A percentile compares a stretch with the other conserved stretches of the same genome.
phyloP scores from a whole-genome alignment of 2,888 invertebrate species.

The Coronaproctus castanopsis region DNA sequence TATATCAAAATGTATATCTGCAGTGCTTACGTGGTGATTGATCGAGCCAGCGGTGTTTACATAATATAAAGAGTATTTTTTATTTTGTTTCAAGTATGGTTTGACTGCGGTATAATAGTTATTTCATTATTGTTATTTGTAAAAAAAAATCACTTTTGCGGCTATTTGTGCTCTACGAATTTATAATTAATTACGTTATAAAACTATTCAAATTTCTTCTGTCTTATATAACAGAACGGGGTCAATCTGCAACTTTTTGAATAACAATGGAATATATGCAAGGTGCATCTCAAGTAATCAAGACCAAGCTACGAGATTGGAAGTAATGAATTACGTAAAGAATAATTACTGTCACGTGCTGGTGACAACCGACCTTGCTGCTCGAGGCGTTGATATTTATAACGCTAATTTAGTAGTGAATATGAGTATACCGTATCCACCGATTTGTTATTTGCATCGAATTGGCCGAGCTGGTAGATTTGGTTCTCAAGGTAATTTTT shows the following conservation, averaged over 20 bases:
- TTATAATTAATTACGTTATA: too few species aligned
- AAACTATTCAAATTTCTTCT: too few species aligned
- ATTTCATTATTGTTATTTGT: too few species aligned
- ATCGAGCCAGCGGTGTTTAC: too few species aligned
- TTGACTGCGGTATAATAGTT: too few species aligned
- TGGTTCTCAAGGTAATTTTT: conserved; percentile 65
- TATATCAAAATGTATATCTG: too few species aligned
- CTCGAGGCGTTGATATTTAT: conserved; percentile 84
- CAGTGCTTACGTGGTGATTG: too few species aligned
- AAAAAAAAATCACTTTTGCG: too few species aligned
- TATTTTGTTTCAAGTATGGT: too few species aligned
- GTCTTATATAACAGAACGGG: neutral
- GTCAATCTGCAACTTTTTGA: conserved; percentile 15
- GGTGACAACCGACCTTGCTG: conserved; percentile 73
- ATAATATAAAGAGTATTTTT: too few species aligned
- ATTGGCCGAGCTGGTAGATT: conserved; percentile 90
- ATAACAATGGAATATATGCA: conserved; percentile 12
- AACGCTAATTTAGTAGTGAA: conserved; percentile 86
- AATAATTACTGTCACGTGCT: conserved; percentile 37
- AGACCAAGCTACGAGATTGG: conserved; percentile 15
- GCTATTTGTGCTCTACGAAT: too few species aligned
- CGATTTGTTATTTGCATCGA: conserved; percentile 75
- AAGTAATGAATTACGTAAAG: conserved; percentile 14
- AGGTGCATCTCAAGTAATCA: conserved; percentile 16
- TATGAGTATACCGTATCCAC: conserved; percentile 60